Evolutionary conservation across 1,140 invertebrate genomes (phyloP).

Genomic region (Acromyrmex charruanus): DNA sequence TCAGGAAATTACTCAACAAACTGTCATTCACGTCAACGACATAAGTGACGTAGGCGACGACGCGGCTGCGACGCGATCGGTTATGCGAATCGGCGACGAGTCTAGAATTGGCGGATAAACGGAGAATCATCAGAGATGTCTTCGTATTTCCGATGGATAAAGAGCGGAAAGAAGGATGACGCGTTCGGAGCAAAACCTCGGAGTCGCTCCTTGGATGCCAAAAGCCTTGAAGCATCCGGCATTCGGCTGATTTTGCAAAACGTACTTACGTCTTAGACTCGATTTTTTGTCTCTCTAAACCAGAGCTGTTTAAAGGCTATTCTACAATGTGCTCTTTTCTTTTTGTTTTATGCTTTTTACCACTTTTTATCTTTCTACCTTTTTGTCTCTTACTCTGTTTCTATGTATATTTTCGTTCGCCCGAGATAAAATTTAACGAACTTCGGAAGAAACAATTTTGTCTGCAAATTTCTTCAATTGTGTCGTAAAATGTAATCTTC

Average conservation of each 20-base stretch:
- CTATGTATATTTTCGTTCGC: too few relatives aligned
- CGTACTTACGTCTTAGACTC: constrained; percentile 73
- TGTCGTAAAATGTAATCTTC: too few relatives aligned
- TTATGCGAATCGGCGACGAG: constrained; percentile 1
- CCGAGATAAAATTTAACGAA: too few relatives aligned
- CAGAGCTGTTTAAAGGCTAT: too few relatives aligned
- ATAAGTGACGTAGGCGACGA: background rate
- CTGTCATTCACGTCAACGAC: background rate
- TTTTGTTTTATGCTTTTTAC: too few relatives aligned
- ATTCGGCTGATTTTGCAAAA: constrained; percentile 88
- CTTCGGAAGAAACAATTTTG: too few relatives aligned
- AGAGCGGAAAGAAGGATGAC: constrained; percentile 89
- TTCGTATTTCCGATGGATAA: constrained; percentile 91
- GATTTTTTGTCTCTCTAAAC: too few relatives aligned
- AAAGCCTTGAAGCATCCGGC: constrained; percentile 90
- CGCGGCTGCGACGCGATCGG: background rate
- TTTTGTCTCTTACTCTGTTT: too few relatives aligned
- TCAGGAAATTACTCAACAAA: constrained; percentile 13
- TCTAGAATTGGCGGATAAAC: constrained; percentile 2
- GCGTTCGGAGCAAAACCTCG: constrained; percentile 88
- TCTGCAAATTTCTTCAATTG: too few relatives aligned
- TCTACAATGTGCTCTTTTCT: too few relatives aligned
- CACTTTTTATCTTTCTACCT: background rate
- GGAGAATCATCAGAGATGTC: constrained; percentile 85
- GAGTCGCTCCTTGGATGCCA: constrained; percentile 92